Percentiles rank a stretch among this genome's conserved stretches.
Evolutionary conservation across 1,140 invertebrate species (phyloP).

Genomic region (Dufourea novaeangliae): DNA sequence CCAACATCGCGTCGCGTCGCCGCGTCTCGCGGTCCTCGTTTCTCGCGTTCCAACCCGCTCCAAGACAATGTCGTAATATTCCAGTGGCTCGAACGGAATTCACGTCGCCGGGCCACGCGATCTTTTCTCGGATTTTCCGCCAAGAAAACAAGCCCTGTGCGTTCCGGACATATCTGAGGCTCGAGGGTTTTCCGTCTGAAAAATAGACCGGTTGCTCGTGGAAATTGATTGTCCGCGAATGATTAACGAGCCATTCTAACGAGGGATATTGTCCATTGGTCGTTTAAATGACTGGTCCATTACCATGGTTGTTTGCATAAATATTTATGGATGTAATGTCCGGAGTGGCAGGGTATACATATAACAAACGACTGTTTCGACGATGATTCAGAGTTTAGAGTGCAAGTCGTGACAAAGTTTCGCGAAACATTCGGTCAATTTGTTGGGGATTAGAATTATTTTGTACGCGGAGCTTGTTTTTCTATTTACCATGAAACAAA

Average conservation of each 20-base stretch:
- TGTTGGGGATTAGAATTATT: too few relatives aligned
- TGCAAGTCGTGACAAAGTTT: too few relatives aligned
- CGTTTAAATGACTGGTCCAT: background rate
- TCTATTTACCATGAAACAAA: too few relatives aligned
- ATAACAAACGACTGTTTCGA: too few relatives aligned
- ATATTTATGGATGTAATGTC: conserved; percentile 12
- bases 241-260: background rate
- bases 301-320: conserved; percentile 9
- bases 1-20: background rate
- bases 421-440: background rate
- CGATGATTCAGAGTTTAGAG: too few relatives aligned
- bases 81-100: background rate
- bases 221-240: background rate
- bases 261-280: background rate
- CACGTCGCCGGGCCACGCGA: background rate
- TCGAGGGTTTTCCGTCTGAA: background rate
- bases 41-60: conserved; percentile 1
- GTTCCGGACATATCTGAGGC: background rate
- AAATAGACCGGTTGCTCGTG: background rate
- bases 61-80: conserved; percentile 7
- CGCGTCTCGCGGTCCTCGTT: conserved; percentile 10
- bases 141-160: background rate
- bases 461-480: too few relatives aligned
- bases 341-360: too few relatives aligned
- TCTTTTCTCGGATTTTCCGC: background rate